phyloP scores from a whole-genome alignment of 2,113 vertebrate species.

The Empidonax alnorum region DNA sequence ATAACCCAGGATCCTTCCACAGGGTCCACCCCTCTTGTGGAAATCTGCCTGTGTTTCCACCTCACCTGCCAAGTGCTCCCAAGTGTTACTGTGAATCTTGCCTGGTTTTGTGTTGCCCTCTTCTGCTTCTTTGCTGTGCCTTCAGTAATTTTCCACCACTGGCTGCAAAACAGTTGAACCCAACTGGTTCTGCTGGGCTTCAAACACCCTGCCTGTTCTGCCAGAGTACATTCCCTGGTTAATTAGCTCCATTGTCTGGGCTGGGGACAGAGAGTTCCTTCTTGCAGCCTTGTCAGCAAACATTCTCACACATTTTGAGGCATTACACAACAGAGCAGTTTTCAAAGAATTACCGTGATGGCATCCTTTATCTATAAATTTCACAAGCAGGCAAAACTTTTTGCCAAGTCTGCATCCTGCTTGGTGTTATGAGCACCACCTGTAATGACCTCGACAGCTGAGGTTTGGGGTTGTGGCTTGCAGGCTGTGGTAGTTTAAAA shows the following conservation, averaged over 20 bases:
- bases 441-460: background rate
- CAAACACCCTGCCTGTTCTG: background rate
- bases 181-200: background rate
- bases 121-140: background rate
- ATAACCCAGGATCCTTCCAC: background rate
- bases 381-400: background rate
- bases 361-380: background rate
- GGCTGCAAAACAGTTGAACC: background rate
- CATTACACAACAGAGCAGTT: background rate
- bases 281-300: slow-evolving; percentile 19
- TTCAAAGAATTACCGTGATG: background rate
- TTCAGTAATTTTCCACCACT: slow-evolving; percentile 20
- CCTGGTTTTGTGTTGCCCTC: background rate
- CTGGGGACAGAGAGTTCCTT: background rate
- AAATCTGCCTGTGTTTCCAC: background rate
- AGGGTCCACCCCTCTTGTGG: background rate
- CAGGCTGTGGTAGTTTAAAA: background rate
- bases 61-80: background rate
- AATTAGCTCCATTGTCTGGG: background rate
- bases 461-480: background rate
- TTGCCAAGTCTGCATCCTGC: background rate
- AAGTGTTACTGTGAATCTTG: background rate
- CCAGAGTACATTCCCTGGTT: slow-evolving; percentile 5
- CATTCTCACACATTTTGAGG: background rate
- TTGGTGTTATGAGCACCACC: background rate